Percentiles rank a stretch among this genome's conserved stretches.
phyloP scores from a whole-genome alignment of 2,888 invertebrate genomes.

The Zygogramma bicolorata region DNA sequence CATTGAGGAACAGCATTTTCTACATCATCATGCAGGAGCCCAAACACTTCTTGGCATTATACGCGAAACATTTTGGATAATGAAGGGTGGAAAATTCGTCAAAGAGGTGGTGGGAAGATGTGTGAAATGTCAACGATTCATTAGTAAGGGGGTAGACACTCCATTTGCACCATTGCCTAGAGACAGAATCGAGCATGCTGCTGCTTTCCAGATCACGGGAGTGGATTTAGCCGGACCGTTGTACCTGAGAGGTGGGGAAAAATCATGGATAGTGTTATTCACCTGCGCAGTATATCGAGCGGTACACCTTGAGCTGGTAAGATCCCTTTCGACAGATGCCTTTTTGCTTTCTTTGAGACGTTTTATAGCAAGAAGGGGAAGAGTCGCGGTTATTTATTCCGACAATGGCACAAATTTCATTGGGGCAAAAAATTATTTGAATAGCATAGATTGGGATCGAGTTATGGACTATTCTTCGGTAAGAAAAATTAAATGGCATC shows the following conservation, averaged over 20 bases:
- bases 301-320: slow-evolving; percentile 60
- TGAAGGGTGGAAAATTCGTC: slow-evolving; percentile 33
- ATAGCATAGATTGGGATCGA: background rate
- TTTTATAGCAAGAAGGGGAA: slow-evolving; percentile 41
- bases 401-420: no score
- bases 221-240: slow-evolving; percentile 61
- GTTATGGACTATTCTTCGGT: slow-evolving; percentile 40
- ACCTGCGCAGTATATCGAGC: slow-evolving; percentile 61
- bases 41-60: slow-evolving; percentile 34
- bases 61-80: slow-evolving; percentile 43
- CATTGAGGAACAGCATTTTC: slow-evolving; percentile 30
- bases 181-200: slow-evolving; percentile 50
- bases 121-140: slow-evolving; percentile 38
- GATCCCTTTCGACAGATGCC: slow-evolving; percentile 48
- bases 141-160: slow-evolving; percentile 36
- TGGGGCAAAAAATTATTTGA: no score
- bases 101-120: slow-evolving; percentile 36
- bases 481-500: slow-evolving; percentile 52
- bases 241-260: slow-evolving; percentile 44
- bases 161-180: slow-evolving; percentile 49
- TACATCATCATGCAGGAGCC: slow-evolving; percentile 32
- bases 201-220: slow-evolving; percentile 54
- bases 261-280: slow-evolving; percentile 58
- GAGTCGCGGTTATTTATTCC: background rate
- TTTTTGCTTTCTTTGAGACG: slow-evolving; percentile 9